Conservation (phyloP, 2,888 invertebrate species). For the Ophion obscuratus region DNA sequence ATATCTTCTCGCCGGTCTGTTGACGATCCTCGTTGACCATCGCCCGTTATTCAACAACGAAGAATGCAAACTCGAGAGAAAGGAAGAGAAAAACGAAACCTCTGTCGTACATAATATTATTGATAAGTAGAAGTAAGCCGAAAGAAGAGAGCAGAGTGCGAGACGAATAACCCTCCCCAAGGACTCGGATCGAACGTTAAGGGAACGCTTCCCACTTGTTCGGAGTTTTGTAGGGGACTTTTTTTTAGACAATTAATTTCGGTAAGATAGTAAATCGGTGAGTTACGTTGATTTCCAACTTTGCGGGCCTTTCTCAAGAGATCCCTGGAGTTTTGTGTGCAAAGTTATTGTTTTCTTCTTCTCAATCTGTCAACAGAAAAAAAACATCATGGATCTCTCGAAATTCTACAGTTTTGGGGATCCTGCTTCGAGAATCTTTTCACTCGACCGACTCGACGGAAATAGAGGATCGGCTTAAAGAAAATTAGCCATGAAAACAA, state of each 20-base stretch:
- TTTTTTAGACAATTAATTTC: slow-evolving; percentile 30
- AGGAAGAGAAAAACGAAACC: background rate
- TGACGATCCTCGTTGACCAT: background rate
- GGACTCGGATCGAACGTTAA: slow-evolving; percentile 83
- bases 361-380: background rate
- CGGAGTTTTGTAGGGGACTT: slow-evolving; percentile 11
- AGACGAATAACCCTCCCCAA: slow-evolving; percentile 70
- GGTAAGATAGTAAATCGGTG: slow-evolving; percentile 60
- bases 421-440: slow-evolving; percentile 21
- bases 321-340: slow-evolving; percentile 73
- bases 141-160: slow-evolving; percentile 4
- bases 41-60: slow-evolving; percentile 27
- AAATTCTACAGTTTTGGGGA: slow-evolving; percentile 38
- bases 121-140: slow-evolving; percentile 39
- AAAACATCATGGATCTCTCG: slow-evolving; percentile 67
- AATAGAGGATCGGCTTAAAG: slow-evolving; percentile 32
- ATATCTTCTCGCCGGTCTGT: background rate
- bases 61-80: slow-evolving; percentile 24
- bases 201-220: slow-evolving; percentile 65
- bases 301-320: slow-evolving; percentile 75
- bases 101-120: slow-evolving; percentile 23
- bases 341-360: slow-evolving; percentile 10
- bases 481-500: slow-evolving; percentile 19
- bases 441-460: slow-evolving; percentile 42
- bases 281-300: slow-evolving; percentile 83